Evolutionary conservation across 2,797 vertebrate species (phyloP).

Genomic region (Coregonus ussuriensis): DNA sequence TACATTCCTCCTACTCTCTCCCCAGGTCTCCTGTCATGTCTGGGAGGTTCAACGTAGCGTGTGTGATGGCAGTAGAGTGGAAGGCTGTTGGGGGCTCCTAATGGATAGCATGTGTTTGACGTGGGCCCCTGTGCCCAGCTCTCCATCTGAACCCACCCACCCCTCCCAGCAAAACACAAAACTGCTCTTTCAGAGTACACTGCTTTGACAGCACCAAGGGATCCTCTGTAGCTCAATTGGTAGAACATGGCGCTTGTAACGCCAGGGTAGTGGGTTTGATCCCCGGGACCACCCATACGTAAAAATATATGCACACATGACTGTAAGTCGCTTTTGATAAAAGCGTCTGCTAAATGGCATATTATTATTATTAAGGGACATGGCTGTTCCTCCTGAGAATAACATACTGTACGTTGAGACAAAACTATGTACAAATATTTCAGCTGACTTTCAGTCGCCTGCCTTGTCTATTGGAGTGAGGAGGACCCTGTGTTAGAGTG

Average conservation of each 20-base stretch:
- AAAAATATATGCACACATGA: no score
- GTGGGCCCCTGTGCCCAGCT: constrained; percentile 38
- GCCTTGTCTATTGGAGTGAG: neutral
- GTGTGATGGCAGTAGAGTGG: constrained; percentile 30
- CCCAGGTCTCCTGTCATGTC: constrained; percentile 32
- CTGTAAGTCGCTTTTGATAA: no score
- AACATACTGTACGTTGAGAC: neutral
- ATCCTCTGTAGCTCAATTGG: no score
- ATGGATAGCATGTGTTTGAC: constrained; percentile 58
- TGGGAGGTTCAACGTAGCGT: constrained; percentile 53
- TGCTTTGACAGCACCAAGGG: constrained; percentile 32
- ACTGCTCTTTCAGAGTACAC: constrained; percentile 62
- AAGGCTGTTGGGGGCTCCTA: constrained; percentile 32
- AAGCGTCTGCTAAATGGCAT: no score
- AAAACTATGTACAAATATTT: neutral
- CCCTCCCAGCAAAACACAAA: constrained; percentile 57
- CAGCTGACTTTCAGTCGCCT: neutral
- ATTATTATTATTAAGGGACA: constrained; percentile 12
- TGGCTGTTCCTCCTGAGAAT: constrained; percentile 15
- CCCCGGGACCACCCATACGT: no score
- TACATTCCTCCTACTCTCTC: neutral
- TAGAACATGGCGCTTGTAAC: no score
- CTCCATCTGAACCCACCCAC: constrained; percentile 45
- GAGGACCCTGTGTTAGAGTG: neutral
- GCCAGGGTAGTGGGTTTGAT: no score